Evolutionary conservation across 2,113 vertebrate genomes (phyloP), one percentile per base, ranked within the genome.

Genomic region (Archocentrus centrarchus): DNA sequence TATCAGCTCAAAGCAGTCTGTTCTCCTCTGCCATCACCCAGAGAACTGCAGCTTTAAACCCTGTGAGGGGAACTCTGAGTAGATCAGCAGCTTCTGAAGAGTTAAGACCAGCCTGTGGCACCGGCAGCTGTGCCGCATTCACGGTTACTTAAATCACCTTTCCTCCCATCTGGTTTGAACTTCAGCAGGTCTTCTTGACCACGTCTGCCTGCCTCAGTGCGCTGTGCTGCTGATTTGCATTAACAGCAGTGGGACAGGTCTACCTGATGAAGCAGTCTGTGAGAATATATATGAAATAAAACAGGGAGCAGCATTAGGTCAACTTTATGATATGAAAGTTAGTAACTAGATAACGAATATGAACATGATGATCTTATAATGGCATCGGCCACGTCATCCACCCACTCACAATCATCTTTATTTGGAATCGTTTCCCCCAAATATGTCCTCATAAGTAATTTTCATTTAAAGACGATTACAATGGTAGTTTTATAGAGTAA

Each of bases 241-340:
- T 66, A 44, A 66, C 41, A 66, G 20, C 0, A 66, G 62, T 24
- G 41, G 37, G 41, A n/a, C 0, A 66, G 41, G 41, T 41, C 6
- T 37, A 37, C 35, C 35, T 37, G 7, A 24, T 41, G 0, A 44
- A 41, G 15, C 41, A 15, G 15, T 0, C 37, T 24, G 62, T 2
- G 0, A 66, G 0, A 24, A 24, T 24, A 24, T 24, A 24, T 24
- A 24, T 24, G 24, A 24, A 24, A 24, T 24, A 24, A 24, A 24
- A 24, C 24, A 24, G 24, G 24, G 24, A 24, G 24, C 35, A 6
- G 35, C 11, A 41, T 41, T 11, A 41, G 39, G 8, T 41, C 39
- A 41, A 41, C 11, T 41, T 41, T 41, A 41, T 41, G 2, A 41
- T 9, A 41, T 41, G 11, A 41, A 41, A 11, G 39, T 41, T 11